These are phyloP conservation scores for Arctocebus calabarensis DNA, from an alignment of 2,797 vertebrate genomes.

Conservation along the genomic window DNA sequence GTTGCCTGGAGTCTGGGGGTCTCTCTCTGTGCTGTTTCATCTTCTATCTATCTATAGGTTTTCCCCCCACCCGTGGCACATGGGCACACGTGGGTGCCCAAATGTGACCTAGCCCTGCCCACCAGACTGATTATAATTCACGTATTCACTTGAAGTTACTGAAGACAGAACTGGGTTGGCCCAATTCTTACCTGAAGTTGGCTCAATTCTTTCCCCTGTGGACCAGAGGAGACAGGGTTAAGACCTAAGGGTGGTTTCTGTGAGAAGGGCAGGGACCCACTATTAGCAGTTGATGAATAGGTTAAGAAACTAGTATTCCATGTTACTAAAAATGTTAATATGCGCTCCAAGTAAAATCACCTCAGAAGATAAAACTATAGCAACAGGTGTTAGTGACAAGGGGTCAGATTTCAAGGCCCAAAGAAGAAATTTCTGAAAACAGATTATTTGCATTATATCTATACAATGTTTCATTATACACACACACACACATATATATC, in stretches of 20 bases:
- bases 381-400: neutral
- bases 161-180: neutral
- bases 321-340: neutral
- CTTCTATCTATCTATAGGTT: neutral
- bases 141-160: neutral
- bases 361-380: neutral
- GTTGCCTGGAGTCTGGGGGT: neutral
- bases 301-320: neutral
- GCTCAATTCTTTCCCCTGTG: neutral
- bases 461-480: neutral
- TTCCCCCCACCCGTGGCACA: neutral
- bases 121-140: too few species aligned
- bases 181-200: neutral
- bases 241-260: neutral
- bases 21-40: neutral
- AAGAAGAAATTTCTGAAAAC: neutral
- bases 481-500: neutral
- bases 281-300: neutral
- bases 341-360: neutral
- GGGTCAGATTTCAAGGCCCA: slow-evolving; percentile 11
- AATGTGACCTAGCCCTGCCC: neutral
- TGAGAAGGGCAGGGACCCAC: neutral
- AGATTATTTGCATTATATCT: neutral
- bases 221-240: neutral
- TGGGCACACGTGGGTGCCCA: rapidly evolving